Evolutionary conservation across 1,140 invertebrate species (phyloP), one percentile per base, ranked within the genome.

Genomic region (Calosoma granatense): DNA sequence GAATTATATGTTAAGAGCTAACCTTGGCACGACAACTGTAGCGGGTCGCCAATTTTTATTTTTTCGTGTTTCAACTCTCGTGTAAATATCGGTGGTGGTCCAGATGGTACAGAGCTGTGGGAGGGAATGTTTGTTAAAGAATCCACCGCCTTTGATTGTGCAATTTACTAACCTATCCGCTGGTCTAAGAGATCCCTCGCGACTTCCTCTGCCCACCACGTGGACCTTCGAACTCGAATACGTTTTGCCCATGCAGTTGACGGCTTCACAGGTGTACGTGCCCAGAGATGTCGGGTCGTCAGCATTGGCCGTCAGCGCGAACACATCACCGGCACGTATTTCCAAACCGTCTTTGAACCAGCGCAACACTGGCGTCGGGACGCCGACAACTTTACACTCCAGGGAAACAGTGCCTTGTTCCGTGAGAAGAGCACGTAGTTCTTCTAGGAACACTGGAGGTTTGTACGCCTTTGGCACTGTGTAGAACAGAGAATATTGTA

Each of bases 401-500:
- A 93, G 72, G 0, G 89, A 91, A 1, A 93, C 90, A 0, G 88
- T 92, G n/a, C 90, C 90, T 59, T 86, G 81, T 65, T 91, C 86
- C 0, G 89, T 92, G 1, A 93, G 76, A 26, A 92, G 71, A 0
- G 89, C 90, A 17, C 81, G 79, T 4, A 94, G 72, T 63, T 88
- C 85, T 69, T 91, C 87, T 15, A 92, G 78, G 67, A 94, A 94
- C 69, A 90, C 86, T 1, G 90, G 90, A 11, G 80, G 76, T 68
- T 91, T 91, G 70, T 93, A 94, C 0, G 88, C 86, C 71, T 91
- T 91, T 1, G 90, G 90, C 43, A 92, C 90, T 84, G 70, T n/a
- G n/a, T 15, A 79, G 75, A 60, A 61, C 63, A 56, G 59, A 53
- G 30, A 23, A n/a, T n/a, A n/a, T n/a, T n/a, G n/a, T 53, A 57